Conservation (phyloP, 2,888 invertebrate species). For the Yponomeuta plumbellus region DNA sequence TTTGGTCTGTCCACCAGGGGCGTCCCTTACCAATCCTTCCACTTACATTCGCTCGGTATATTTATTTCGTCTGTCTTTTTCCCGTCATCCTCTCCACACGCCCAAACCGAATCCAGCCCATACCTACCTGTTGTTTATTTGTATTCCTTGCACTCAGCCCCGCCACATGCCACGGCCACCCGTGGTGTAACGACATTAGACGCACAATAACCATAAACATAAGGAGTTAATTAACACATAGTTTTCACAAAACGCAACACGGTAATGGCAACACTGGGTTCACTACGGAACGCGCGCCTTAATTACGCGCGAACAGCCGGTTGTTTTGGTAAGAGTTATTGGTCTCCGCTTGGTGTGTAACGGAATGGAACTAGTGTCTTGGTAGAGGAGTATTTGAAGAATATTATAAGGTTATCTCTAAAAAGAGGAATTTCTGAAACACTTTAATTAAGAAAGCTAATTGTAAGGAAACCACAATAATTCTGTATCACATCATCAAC, state of each 20-base stretch:
- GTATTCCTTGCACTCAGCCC: background rate
- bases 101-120: background rate
- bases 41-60: too few species aligned
- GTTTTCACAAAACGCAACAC: conserved; percentile 1
- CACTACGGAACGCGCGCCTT: background rate
- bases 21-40: too few species aligned
- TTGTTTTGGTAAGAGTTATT: background rate
- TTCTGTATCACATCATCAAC: too few species aligned
- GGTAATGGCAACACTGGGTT: background rate
- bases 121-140: background rate
- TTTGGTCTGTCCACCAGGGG: too few species aligned
- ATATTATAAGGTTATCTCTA: too few species aligned
- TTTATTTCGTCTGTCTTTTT: too few species aligned
- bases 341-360: background rate
- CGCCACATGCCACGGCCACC: background rate
- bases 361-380: background rate
- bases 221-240: conserved; percentile 10
- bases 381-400: too few species aligned
- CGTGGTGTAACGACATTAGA: background rate
- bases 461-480: too few species aligned
- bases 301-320: background rate
- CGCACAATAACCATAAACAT: background rate
- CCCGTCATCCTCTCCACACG: too few species aligned
- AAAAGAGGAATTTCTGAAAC: too few species aligned
- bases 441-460: too few species aligned